Conservation (phyloP, 2,797 vertebrate species). For the Catharus ustulatus region DNA sequence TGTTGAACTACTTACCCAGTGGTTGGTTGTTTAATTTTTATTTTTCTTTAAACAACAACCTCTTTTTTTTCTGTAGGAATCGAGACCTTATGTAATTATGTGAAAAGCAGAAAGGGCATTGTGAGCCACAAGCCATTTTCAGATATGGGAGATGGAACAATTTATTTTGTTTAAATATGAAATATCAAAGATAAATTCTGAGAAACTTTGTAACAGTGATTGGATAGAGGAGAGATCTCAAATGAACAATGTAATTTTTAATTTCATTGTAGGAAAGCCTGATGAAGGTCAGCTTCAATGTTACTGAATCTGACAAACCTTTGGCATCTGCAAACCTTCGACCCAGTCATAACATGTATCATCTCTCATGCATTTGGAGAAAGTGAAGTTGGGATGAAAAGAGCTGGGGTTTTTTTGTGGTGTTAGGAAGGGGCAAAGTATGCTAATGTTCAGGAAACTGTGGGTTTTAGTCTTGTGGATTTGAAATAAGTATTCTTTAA, state of each 20-base stretch:
- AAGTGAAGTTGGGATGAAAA: neutral
- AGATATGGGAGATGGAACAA: neutral
- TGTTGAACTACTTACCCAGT: neutral
- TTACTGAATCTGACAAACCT: neutral
- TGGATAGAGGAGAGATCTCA: neutral
- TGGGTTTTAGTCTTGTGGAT: neutral
- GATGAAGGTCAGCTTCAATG: neutral
- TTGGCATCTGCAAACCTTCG: neutral
- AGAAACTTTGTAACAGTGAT: neutral
- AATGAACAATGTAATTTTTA: neutral
- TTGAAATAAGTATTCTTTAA: neutral
- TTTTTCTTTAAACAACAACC: neutral
- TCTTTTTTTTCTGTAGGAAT: neutral
- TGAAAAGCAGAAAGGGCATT: neutral
- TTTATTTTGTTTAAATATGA: neutral
- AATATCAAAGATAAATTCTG: neutral
- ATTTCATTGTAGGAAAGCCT: neutral
- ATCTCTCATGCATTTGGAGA: neutral
- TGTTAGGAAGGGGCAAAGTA: neutral
- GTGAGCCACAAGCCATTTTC: neutral
- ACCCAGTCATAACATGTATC: neutral
- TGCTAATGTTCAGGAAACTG: neutral
- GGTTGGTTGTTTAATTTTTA: neutral
- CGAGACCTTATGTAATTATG: neutral
- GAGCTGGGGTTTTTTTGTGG: neutral